These are phyloP conservation scores for Mirounga angustirostris DNA, from an alignment of 2,113 vertebrate species.

Conservation along the genomic window DNA sequence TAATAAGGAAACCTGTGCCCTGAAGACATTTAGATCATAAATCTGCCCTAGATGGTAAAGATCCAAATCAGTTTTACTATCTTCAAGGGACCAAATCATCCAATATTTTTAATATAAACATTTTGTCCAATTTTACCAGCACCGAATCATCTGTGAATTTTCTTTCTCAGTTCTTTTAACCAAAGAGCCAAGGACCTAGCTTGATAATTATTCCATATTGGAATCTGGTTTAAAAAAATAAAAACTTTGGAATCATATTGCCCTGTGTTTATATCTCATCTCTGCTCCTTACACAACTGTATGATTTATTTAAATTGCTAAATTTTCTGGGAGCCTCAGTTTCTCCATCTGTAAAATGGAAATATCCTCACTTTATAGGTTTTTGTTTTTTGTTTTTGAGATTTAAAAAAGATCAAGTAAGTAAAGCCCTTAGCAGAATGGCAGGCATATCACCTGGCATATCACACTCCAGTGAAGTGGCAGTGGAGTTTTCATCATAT, in stretches of 20 bases:
- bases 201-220: background rate
- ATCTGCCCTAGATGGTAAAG: background rate
- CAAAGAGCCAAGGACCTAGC: background rate
- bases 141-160: background rate
- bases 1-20: constrained; percentile 6
- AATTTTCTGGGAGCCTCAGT: background rate
- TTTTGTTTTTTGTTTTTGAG: background rate
- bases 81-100: background rate
- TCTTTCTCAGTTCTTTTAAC: background rate
- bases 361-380: background rate
- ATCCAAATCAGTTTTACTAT: background rate
- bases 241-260: background rate
- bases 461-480: background rate
- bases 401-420: background rate
- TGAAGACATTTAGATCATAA: background rate
- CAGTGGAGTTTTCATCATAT: background rate
- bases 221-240: background rate
- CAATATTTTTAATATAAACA: constrained; percentile 28
- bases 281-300: background rate
- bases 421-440: background rate
- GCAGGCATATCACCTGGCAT: background rate
- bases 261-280: background rate
- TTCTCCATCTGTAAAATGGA: background rate
- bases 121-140: background rate
- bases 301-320: constrained; percentile 5